These are phyloP conservation scores for Aldabrachelys gigantea DNA, from an alignment of 2,113 vertebrate species.

Conservation along the genomic window DNA sequence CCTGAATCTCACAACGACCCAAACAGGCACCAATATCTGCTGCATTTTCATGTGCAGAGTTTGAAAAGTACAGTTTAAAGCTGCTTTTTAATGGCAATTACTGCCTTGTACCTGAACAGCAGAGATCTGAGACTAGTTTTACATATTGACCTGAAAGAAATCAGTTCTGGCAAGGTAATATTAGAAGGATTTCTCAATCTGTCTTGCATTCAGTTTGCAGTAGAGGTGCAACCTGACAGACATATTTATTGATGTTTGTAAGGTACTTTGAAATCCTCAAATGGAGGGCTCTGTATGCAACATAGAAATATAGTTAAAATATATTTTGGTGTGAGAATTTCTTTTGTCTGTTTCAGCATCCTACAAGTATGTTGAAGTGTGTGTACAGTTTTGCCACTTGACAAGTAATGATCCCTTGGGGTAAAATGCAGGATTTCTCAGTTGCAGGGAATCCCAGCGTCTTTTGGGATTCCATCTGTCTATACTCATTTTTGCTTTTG, in stretches of 20 bases:
- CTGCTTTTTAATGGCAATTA: neutral
- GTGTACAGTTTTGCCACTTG: conserved; percentile 61
- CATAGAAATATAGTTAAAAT: conserved; percentile 15
- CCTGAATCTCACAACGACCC: neutral
- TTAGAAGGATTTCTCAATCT: neutral
- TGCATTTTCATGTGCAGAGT: neutral
- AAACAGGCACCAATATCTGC: neutral
- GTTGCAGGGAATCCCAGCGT: conserved; percentile 71
- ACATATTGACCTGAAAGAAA: neutral
- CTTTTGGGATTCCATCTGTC: conserved; percentile 73
- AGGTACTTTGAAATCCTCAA: conserved; percentile 1
- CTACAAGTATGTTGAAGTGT: conserved; percentile 43
- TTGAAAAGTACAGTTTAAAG: neutral
- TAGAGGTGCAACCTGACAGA: neutral
- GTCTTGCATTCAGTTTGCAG: neutral
- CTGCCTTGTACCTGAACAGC: neutral
- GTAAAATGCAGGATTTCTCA: conserved; percentile 68
- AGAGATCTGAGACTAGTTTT: neutral
- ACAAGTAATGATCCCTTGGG: conserved; percentile 69
- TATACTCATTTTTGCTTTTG: conserved; percentile 21
- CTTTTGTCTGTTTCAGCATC: conserved; percentile 48
- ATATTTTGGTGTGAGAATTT: conserved; percentile 10
- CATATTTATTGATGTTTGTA: conserved; percentile 6
- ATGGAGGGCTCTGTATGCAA: conserved; percentile 40
- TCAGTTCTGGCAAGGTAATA: neutral